phyloP scores from a whole-genome alignment of 2,888 invertebrate species.

The Lumbricus terrestris region DNA sequence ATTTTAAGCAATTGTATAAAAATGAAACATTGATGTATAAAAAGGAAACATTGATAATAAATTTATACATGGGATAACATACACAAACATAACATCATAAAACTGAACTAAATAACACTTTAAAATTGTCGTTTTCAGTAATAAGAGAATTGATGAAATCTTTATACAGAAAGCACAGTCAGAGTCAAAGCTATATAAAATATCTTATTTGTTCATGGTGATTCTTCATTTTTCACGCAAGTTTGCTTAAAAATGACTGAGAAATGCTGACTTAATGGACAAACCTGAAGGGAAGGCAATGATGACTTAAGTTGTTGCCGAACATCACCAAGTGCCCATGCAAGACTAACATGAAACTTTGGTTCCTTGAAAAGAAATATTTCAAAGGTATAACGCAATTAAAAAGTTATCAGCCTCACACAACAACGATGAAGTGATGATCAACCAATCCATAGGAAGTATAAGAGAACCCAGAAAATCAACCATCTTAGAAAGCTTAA shows the following conservation, averaged over 20 bases:
- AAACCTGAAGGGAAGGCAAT: background rate
- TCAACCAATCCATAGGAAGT: background rate
- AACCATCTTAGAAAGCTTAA: background rate
- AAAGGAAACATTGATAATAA: too few relatives aligned
- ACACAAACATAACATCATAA: background rate
- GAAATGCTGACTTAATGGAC: background rate
- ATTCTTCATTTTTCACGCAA: background rate
- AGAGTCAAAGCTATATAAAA: background rate
- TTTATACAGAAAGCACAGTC: background rate
- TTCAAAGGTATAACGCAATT: background rate
- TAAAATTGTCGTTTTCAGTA: background rate
- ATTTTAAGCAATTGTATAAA: background rate
- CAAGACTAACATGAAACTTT: slow-evolving; percentile 80
- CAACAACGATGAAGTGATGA: background rate
- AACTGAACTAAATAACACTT: background rate
- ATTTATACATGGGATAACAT: background rate
- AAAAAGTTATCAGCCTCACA: slow-evolving; percentile 49
- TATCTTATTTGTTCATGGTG: background rate
- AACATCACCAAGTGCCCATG: slow-evolving; percentile 65
- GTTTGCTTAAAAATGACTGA: background rate
- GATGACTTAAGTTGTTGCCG: background rate
- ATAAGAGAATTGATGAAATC: background rate
- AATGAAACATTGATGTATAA: background rate
- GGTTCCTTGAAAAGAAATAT: slow-evolving; percentile 66
- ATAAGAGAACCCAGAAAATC: background rate